Base-by-base conservation (phyloP, 2,113 vertebrate genomes). In the Fulmarus glacialis region DNA sequence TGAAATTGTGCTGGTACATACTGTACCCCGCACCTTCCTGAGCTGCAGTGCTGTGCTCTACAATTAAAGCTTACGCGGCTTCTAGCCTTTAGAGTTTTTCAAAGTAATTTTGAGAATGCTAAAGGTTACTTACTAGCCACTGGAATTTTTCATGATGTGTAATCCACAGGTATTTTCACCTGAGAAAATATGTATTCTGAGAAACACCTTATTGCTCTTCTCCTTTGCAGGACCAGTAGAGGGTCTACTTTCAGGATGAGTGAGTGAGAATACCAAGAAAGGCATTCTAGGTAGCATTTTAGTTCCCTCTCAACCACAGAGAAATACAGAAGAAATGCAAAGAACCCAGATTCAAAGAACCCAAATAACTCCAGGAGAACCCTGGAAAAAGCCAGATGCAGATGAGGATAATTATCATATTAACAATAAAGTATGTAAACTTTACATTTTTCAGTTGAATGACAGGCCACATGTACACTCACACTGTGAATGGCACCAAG, bases 1-100 rank as follows among this genome's bases (percentile, higher is more conserved):
- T 91, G 62, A 89, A 91, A 91, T 2, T 87, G 48, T 90, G 93
- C 84, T 88, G 48, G 73, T 91, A 96, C 91, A 88, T 16, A 42
- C n/a, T 23, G 87, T 53, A 91, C 74, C 29, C 71, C 8, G 13
- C 62, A 94, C 48, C 67, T 93, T 80, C 66, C 89, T 88, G 81
- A 86, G 82, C 50, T 62, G 60, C 53, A 87, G 34, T 8, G 66
- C 45, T 22, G 4, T 40, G 78, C 71, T 89, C 66, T 53, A 60
- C 58, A 82, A 82, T 21, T 58, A 87, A 75, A 40, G 71, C 63
- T 89, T 62, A 59, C 0, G 1, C 0, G 3, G 30, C 47, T 78
- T 85, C 40, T 40, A 85, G 62, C 19, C 78, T 67, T 64, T 15
- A 34, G 27, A 60, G 21, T 38, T 77, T 90, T 92, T 70, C 43